Evolutionary conservation across 2,113 vertebrate genomes (phyloP), one percentile per base, ranked within the genome.

Genomic region (Aldabrachelys gigantea): DNA sequence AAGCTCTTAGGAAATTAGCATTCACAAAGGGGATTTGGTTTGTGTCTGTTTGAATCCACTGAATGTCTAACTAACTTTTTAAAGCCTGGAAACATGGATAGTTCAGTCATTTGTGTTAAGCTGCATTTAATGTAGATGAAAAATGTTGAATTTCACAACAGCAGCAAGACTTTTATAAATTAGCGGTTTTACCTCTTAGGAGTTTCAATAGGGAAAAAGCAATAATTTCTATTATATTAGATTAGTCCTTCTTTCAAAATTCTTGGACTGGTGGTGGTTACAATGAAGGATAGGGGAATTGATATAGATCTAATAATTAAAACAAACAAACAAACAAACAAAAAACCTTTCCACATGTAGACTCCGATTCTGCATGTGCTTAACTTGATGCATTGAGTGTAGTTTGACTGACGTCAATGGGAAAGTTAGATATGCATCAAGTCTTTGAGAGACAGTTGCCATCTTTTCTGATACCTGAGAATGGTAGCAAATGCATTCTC

Each of bases 1-100:
- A 82, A 91, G 31, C 41, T 94, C 35, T 81, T 84, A 47, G 93
- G 82, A n/a, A 93, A 91, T 89, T 38, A 85, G 7, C 22, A 62
- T 94, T 92, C 88, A 25, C 5, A 2, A 57, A 69, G 69, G 78
- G 79, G 5, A 21, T 44, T 21, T n/a, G 16, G 50, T 78, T 94
- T 90, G 22, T 65, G 76, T 90, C 65, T 84, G 31, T 50, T 3
- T 25, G 24, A 72, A 89, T 59, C 50, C 83, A 17, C 9, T 31
- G 54, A 89, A 52, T 82, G 17, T 76, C 86, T 89, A 50, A 84
- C 52, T 95, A 57, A 27, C 56, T 96, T 82, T 65, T 82, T 65
- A 82, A 84, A 86, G 50, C 54, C 75, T 17, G 62, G 44, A 38
- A 79, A 44, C 1, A 2, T 2, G n/a, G 57, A 9, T 21, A 2